Percentiles rank a stretch among this genome's conserved stretches.
These are phyloP conservation scores for Leguminivora glycinivorella DNA, from an alignment of 1,140 invertebrate species.

Conservation along the genomic window DNA sequence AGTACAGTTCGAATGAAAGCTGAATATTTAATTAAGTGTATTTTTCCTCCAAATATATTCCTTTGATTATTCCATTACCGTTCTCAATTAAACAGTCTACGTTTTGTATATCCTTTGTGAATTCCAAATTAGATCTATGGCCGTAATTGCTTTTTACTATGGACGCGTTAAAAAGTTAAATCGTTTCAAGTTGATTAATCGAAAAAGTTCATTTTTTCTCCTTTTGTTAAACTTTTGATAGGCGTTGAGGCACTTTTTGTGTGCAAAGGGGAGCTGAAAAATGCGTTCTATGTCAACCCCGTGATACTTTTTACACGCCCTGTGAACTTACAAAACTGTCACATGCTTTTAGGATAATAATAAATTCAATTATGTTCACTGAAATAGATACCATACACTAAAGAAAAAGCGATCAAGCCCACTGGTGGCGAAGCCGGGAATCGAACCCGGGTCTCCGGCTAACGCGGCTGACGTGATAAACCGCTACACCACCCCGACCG, in stretches of 20 bases:
- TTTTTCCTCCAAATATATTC: constrained; percentile 31
- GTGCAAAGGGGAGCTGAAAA: constrained; percentile 24
- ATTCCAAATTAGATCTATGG: constrained; percentile 42
- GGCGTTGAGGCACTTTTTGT: constrained; percentile 14
- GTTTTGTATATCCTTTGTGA: constrained; percentile 45
- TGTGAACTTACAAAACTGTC: not conserved
- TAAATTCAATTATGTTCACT: not conserved
- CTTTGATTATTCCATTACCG: constrained; percentile 49
- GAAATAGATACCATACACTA: too few relatives aligned
- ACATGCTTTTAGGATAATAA: not conserved
- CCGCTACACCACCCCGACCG: too few relatives aligned
- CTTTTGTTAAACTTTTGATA: constrained; percentile 24
- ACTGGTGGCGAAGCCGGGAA: too few relatives aligned
- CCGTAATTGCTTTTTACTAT: constrained; percentile 21
- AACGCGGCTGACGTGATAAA: too few relatives aligned
- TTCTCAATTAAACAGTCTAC: constrained; percentile 46
- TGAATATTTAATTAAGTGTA: not conserved
- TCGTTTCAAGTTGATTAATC: constrained; percentile 25
- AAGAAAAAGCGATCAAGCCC: too few relatives aligned
- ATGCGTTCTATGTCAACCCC: not conserved
- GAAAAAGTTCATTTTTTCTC: constrained; percentile 24
- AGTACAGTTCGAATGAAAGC: not conserved
- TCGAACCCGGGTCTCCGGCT: too few relatives aligned
- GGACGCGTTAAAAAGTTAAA: constrained; percentile 24
- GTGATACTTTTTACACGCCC: not conserved